A percentile compares a stretch with the other conserved stretches of the same genome.
These are phyloP conservation scores for Drosophila flavopinicola DNA, from an alignment of 2,888 invertebrate species.

Conservation along the genomic window DNA sequence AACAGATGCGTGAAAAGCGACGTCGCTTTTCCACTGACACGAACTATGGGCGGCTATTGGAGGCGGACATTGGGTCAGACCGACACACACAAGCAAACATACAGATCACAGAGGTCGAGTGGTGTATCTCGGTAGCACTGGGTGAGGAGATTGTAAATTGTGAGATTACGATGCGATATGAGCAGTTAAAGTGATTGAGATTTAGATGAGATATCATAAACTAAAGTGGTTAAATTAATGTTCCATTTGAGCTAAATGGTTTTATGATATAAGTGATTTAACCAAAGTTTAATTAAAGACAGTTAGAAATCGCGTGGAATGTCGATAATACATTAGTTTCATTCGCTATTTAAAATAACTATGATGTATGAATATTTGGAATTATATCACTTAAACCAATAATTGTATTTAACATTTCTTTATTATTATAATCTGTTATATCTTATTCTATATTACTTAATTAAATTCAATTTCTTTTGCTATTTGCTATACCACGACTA, in stretches of 20 bases:
- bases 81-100: not conserved
- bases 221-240: not conserved
- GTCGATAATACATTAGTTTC: too few species aligned
- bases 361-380: too few species aligned
- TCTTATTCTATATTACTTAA: too few species aligned
- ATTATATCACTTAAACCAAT: too few species aligned
- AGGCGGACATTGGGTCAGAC: conserved; percentile 31
- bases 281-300: not conserved
- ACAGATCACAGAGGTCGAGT: conserved; percentile 32
- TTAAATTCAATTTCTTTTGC: too few species aligned
- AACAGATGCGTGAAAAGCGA: conserved; percentile 50
- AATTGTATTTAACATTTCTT: too few species aligned
- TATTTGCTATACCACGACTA: too few species aligned
- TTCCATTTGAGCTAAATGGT: conserved; percentile 11
- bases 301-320: too few species aligned
- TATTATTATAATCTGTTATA: too few species aligned
- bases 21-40: conserved; percentile 24
- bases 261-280: not conserved
- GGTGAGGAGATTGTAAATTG: conserved; percentile 9
- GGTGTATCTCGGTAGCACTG: conserved; percentile 25
- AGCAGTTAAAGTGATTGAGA: conserved; percentile 16
- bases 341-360: too few species aligned
- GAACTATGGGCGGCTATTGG: conserved; percentile 5
- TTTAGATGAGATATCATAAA: not conserved
- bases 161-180: conserved; percentile 24